phyloP scores from a whole-genome alignment of 2,888 invertebrate genomes.

The Stenolophus ochropezus region DNA sequence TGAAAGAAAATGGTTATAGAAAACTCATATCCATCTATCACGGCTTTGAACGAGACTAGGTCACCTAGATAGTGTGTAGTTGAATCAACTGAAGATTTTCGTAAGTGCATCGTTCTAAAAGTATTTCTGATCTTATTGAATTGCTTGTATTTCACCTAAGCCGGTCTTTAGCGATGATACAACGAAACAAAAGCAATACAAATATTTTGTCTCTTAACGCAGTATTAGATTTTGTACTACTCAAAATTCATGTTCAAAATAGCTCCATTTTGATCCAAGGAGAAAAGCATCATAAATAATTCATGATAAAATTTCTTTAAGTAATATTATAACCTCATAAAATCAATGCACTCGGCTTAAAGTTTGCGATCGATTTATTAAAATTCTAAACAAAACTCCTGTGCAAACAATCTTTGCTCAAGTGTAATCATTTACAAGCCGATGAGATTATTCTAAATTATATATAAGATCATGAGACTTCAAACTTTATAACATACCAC shows the following conservation, averaged over 20 bases:
- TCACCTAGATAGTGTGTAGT: too few species aligned
- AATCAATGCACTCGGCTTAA: slow-evolving; percentile 12
- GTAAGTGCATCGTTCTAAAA: not conserved
- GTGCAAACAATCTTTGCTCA: slow-evolving; percentile 35
- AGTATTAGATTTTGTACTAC: not conserved
- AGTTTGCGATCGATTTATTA: slow-evolving; percentile 32
- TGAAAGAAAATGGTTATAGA: too few species aligned
- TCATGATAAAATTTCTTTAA: slow-evolving; percentile 30
- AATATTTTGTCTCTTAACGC: not conserved
- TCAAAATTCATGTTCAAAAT: slow-evolving; percentile 10
- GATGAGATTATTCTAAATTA: slow-evolving; percentile 44
- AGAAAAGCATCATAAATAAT: slow-evolving; percentile 23
- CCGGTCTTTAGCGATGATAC: not conserved
- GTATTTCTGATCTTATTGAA: not conserved
- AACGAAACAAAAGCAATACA: not conserved
- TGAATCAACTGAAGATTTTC: not conserved
- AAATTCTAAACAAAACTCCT: slow-evolving; percentile 38
- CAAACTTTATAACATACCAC: slow-evolving; percentile 35
- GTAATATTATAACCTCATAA: slow-evolving; percentile 40
- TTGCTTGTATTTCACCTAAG: not conserved
- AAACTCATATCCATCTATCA: too few species aligned
- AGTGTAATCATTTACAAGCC: slow-evolving; percentile 46
- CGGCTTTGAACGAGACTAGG: too few species aligned
- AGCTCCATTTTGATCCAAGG: not conserved
- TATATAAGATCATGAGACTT: slow-evolving; percentile 41